phyloP scores from a whole-genome alignment of 2,797 vertebrate genomes.

The Phalanger gymnotis region DNA sequence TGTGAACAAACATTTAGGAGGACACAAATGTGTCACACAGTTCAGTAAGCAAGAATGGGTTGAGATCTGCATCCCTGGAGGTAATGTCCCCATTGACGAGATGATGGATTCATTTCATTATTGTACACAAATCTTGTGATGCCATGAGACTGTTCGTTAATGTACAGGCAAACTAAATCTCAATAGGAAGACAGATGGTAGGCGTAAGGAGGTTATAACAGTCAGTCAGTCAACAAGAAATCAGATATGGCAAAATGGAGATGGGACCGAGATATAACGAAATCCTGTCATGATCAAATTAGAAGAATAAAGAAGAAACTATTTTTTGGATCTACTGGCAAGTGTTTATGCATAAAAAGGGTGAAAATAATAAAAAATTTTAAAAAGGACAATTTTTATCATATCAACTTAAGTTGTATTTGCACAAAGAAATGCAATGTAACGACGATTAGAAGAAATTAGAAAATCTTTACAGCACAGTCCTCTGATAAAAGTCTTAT shows the following conservation, averaged over 20 bases:
- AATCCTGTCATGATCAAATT: background rate
- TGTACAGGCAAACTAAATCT: background rate
- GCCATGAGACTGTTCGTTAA: background rate
- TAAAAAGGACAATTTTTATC: background rate
- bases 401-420: background rate
- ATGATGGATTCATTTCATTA: background rate
- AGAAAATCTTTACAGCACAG: background rate
- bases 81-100: background rate
- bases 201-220: background rate
- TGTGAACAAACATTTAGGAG: background rate
- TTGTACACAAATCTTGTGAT: background rate
- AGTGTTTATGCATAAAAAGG: background rate
- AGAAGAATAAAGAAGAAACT: background rate
- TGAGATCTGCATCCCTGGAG: background rate
- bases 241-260: background rate
- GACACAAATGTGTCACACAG: background rate
- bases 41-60: background rate
- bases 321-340: background rate
- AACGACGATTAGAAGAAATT: background rate
- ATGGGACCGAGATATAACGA: background rate
- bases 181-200: background rate
- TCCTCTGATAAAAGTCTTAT: background rate
- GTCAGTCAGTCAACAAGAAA: background rate
- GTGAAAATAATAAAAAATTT: background rate
- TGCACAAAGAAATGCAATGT: background rate